Evolutionary conservation across 2,888 invertebrate species (phyloP).

Genomic region (Molanna angustata): DNA sequence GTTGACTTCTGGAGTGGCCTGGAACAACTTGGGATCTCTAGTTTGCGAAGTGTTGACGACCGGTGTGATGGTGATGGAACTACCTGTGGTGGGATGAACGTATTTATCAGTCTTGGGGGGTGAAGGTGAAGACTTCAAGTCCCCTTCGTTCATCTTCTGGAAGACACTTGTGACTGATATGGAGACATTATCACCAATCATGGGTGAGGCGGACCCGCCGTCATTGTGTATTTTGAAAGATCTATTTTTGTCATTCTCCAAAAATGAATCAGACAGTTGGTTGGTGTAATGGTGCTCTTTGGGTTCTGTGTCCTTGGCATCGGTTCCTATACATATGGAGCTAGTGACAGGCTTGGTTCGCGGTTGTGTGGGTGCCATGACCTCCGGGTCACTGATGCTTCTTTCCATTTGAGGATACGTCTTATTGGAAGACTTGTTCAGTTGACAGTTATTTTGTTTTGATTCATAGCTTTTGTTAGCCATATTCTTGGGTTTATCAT

Average conservation of each 20-base stretch:
- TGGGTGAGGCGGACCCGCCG: constrained; percentile 9
- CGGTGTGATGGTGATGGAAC: constrained; percentile 52
- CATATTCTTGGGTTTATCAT: constrained; percentile 39
- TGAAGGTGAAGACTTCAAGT: constrained; percentile 15
- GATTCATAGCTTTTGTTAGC: constrained; percentile 8
- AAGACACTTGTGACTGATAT: constrained; percentile 29
- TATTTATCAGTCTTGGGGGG: constrained; percentile 41
- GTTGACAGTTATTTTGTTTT: constrained; percentile 15
- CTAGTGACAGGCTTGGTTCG: constrained; percentile 18
- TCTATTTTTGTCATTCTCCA: constrained; percentile 11
- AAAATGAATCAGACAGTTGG: not conserved
- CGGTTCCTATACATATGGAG: constrained; percentile 23
- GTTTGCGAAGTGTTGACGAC: constrained; percentile 39
- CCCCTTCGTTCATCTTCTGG: constrained; percentile 25
- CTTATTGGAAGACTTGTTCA: constrained; percentile 18
- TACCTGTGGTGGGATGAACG: constrained; percentile 47
- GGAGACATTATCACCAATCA: constrained; percentile 27
- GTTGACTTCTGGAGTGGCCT: constrained; percentile 8
- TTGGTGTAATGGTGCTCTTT: not conserved
- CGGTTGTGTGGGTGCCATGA: constrained; percentile 2
- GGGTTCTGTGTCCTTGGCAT: constrained; percentile 11
- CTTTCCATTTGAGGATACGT: constrained; percentile 6
- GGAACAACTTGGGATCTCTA: constrained; percentile 37
- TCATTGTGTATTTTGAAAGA: constrained; percentile 22
- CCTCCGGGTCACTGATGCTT: constrained; percentile 26